Base-by-base conservation (phyloP, 2,113 vertebrate genomes). In the Peromyscus leucopus region DNA sequence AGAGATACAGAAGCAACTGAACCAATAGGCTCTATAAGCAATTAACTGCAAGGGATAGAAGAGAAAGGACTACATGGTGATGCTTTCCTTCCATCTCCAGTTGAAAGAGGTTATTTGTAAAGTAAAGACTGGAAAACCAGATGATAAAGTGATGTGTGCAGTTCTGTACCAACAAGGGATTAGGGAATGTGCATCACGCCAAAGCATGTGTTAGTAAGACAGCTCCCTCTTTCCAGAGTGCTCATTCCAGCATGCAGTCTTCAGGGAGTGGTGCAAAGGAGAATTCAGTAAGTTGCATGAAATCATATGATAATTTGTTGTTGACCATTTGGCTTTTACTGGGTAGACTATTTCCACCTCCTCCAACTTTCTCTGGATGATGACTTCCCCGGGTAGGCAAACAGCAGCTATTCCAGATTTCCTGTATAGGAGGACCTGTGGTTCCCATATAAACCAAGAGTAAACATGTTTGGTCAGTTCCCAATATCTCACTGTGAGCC, bases 81-180 rank as follows among this genome's bases (percentile, higher is more conserved):
- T 26, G 51, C n/a, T 57, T 46, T 28, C 33, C 42, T 48, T 48
- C 36, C 22, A 28, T 46, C 17, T 86, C 12, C 39, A 39, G 28
- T 59, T 83, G 57, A 90, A 17, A 94, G 79, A 85, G 24, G 17
- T 83, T 90, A 79, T 61, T 82, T 93, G 51, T 28, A 82, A 95
- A 11, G 26, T n/a, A 72, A 63, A 93, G 69, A 31, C 21, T 42
- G 19, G 69, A 31, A 46, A 86, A 94, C 36, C n/a, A 51, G 46
- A 42, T 33, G 87, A 74, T n/a, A 83, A 48, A 88, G 7, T 6
- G 13, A 36, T 10, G 2, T 11, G 22, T 7, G 28, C 3, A 46
- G 28, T 7, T 65, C n/a, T 85, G 28, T 39, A 90, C n/a, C 1
- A 84, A 28, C 46, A 89, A 72, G 13, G 15, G 78, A 59, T 51